phyloP scores from a whole-genome alignment of 2,888 invertebrate genomes.

The Anticlea derivata region DNA sequence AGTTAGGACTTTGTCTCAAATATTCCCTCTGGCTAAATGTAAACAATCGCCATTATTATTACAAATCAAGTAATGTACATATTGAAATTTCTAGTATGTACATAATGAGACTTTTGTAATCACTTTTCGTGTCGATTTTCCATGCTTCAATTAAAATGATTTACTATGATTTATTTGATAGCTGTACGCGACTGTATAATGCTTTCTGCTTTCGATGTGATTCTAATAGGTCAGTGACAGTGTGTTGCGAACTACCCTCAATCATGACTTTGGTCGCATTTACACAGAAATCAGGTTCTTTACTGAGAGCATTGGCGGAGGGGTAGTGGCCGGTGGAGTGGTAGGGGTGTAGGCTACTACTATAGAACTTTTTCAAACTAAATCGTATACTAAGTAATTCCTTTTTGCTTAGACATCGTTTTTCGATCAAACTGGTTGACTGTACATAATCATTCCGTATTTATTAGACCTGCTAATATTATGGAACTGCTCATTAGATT shows the following conservation, averaged over 20 bases:
- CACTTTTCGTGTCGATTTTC: conserved; percentile 48
- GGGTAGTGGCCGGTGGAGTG: too few relatives aligned
- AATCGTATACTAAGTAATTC: too few relatives aligned
- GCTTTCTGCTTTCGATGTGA: conserved; percentile 47
- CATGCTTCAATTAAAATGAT: conserved; percentile 32
- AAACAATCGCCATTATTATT: conserved; percentile 32
- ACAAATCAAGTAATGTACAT: conserved; percentile 53
- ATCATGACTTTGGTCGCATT: neutral
- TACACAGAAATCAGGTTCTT: conserved; percentile 1
- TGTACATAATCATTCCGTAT: conserved; percentile 19
- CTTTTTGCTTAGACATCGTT: too few relatives aligned
- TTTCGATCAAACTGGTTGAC: conserved; percentile 12
- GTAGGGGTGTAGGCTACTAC: too few relatives aligned
- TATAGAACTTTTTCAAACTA: too few relatives aligned
- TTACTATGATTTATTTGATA: conserved; percentile 23
- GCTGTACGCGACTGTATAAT: conserved; percentile 27
- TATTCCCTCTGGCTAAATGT: conserved; percentile 15
- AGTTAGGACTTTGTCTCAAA: neutral
- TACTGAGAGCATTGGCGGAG: too few relatives aligned
- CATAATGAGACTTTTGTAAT: conserved; percentile 59
- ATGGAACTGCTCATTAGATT: too few relatives aligned
- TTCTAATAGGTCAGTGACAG: conserved; percentile 27
- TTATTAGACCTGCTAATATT: neutral
- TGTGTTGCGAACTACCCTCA: conserved; percentile 16
- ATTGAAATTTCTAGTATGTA: conserved; percentile 56